Evolutionary conservation across 2,797 vertebrate genomes (phyloP).

Genomic region (Amniataba percoides): DNA sequence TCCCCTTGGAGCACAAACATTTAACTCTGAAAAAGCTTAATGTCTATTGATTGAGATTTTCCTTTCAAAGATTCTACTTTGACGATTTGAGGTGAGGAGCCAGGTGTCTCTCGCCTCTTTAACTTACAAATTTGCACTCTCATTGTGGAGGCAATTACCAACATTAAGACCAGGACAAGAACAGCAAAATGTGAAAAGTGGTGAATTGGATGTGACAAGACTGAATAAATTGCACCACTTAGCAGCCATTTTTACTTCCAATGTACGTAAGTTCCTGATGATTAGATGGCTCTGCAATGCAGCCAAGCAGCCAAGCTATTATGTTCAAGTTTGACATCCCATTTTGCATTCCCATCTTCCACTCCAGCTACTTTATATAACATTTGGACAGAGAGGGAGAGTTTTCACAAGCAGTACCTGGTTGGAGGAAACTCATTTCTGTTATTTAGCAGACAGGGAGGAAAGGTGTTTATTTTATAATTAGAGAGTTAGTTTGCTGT

Average conservation of each 20-base stretch:
- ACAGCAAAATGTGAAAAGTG: conserved; percentile 39
- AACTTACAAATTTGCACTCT: conserved; percentile 36
- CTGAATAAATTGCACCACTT: conserved; percentile 65
- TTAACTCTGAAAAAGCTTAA: neutral
- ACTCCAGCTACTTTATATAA: conserved; percentile 19
- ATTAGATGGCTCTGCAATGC: conserved; percentile 45
- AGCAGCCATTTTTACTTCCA: conserved; percentile 38
- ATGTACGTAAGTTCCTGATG: conserved; percentile 40
- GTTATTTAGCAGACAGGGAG: neutral
- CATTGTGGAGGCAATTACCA: conserved; percentile 47
- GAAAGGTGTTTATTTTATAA: conserved; percentile 23
- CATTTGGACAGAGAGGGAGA: conserved; percentile 3
- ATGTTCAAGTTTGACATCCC: conserved; percentile 35
- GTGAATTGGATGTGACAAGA: conserved; percentile 59
- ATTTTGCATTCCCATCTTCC: conserved; percentile 22
- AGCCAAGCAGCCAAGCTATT: conserved; percentile 46
- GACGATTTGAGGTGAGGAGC: conserved; percentile 2
- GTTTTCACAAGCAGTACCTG: neutral
- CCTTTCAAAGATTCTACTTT: conserved; percentile 3
- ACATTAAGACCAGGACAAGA: conserved; percentile 35
- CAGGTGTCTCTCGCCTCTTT: conserved; percentile 34
- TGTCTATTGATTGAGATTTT: conserved; percentile 21
- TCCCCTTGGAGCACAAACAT: neutral
- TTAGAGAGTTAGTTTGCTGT: neutral
- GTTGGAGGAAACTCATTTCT: conserved; percentile 5